Evolutionary conservation across 2,113 vertebrate species (phyloP).

Genomic region (Telmatochromis bifrenatus): DNA sequence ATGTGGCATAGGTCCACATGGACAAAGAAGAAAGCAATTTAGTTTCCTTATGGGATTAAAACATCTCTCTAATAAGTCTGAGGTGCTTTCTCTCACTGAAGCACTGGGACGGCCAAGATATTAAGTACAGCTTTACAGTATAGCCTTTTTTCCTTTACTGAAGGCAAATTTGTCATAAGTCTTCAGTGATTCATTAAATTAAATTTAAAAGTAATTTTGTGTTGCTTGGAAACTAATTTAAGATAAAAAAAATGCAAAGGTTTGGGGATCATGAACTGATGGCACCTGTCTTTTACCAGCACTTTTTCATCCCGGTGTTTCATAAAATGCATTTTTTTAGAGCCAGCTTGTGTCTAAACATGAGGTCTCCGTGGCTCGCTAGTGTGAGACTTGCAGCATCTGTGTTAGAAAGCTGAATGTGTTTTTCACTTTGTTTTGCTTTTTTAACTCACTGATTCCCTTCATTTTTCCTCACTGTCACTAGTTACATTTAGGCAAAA

Average conservation of each 20-base stretch:
- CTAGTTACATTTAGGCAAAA: neutral
- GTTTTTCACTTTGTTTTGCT: neutral
- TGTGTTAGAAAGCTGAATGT: neutral
- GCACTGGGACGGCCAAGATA: neutral
- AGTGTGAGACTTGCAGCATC: neutral
- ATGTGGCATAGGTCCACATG: neutral
- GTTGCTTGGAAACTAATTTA: neutral
- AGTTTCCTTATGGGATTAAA: neutral
- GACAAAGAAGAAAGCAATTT: neutral
- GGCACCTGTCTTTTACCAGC: neutral
- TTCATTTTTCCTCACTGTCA: neutral
- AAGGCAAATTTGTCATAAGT: neutral
- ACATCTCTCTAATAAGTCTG: neutral
- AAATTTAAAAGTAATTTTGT: neutral
- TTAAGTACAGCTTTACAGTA: neutral
- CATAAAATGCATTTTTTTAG: neutral
- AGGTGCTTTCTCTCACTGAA: neutral
- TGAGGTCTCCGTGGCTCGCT: neutral
- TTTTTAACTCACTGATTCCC: neutral
- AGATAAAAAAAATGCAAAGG: neutral
- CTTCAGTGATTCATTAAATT: neutral
- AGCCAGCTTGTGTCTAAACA: neutral
- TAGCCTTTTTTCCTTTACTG: neutral
- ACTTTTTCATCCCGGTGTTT: rapidly evolving
- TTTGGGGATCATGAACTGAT: neutral